Conservation (phyloP, 2,797 vertebrate species). For the Oreochromis grahami region DNA sequence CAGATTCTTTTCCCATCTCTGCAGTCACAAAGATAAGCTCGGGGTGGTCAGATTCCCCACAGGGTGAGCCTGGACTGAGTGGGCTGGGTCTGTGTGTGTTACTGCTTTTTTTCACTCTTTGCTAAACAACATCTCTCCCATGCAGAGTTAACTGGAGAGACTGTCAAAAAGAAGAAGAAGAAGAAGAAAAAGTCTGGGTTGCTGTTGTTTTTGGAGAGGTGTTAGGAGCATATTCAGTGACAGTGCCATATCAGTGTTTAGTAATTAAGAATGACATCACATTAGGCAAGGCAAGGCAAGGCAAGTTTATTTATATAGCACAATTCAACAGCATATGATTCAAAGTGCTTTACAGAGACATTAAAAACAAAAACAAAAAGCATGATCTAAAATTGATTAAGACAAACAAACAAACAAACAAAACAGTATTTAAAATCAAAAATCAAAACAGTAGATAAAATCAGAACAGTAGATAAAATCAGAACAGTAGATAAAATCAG, state of each 20-base stretch:
- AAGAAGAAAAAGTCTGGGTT: not conserved
- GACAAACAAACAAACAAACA: no score
- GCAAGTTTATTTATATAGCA: no score
- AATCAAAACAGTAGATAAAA: no score
- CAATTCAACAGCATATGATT: no score
- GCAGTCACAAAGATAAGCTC: conserved; percentile 7
- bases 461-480: no score
- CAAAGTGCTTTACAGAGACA: no score
- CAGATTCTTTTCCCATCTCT: conserved; percentile 44
- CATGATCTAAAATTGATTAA: no score
- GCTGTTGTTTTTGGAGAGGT: not conserved
- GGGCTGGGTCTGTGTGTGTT: conserved; percentile 2
- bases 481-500: no score
- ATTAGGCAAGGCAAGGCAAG: no score
- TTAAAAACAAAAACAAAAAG: no score
- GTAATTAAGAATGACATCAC: not conserved
- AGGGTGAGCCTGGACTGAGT: not conserved
- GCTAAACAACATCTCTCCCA: not conserved
- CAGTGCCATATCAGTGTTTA: not conserved
- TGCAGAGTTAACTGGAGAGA: not conserved
- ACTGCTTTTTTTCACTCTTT: not conserved
- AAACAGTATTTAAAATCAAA: no score
- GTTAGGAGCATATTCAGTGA: not conserved
- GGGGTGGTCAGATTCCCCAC: not conserved
- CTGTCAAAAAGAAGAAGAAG: not conserved